Evolutionary conservation across 2,113 vertebrate species (phyloP), one percentile per base, ranked within the genome.

Genomic region (Hippocampus zosterae): DNA sequence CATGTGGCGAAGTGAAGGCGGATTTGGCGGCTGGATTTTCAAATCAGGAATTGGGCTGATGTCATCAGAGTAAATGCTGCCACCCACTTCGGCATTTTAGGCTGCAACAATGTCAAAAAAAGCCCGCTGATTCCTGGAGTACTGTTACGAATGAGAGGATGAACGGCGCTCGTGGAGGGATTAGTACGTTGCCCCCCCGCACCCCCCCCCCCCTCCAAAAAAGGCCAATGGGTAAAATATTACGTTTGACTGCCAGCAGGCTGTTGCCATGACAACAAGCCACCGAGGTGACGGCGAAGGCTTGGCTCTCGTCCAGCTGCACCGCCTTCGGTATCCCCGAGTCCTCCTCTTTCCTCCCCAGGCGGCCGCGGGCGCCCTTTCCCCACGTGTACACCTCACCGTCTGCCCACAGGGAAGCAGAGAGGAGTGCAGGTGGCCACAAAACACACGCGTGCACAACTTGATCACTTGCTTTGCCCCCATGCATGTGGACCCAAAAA

Each of bases 211-310:
- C 23, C 9, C 10, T 3, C n/a, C 3, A 15, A 5, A 70, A 77
- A 81, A 83, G 59, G 27, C 61, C 83, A 89, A 87, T 81, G 77
- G 82, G 81, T 40, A 29, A 84, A 71, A 89, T 94, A 96, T 97
- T 93, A 98, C 95, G 89, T 87, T 96, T 95, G 60, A 98, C 87
- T 73, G 97, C 95, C 87, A 99, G 91, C 70, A 99, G 92, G 0
- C 95, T 98, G 92, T 95, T 98, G 87, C 97, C 97, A 84, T 98
- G 96, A 93, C 97, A 98, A 92, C 97, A 98, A 78, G 96, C 95
- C 71, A 99, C 95, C 0, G 96, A 98, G 41, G 95, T 96, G 91
- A 98, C 94, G 0, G 84, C 76, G 81, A 95, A 95, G 0, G 94
- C 93, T 81, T 96, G 95, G 3, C 77, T 92, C 89, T 99, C 96